Conservation (phyloP, 1,140 invertebrate genomes). For the Dreissena rostriformis region DNA sequence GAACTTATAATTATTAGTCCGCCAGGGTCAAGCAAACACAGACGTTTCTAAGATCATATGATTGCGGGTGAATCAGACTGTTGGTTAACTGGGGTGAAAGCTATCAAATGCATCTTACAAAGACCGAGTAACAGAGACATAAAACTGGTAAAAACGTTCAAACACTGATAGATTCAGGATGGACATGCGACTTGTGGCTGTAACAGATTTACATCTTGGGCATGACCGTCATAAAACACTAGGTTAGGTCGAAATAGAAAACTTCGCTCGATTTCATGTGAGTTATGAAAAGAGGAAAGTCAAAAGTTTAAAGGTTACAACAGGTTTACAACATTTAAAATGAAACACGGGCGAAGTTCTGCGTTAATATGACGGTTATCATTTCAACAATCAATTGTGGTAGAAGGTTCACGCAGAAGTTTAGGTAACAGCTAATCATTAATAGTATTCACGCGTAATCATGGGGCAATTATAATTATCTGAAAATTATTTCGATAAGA, state of each 20-base stretch:
- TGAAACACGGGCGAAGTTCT: too few species aligned
- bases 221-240: neutral
- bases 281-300: neutral
- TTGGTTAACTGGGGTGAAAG: neutral
- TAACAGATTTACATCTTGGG: neutral
- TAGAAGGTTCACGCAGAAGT: too few species aligned
- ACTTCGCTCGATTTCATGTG: neutral
- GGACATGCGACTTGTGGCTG: neutral
- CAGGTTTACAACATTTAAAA: neutral
- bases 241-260: neutral
- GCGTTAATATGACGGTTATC: too few species aligned
- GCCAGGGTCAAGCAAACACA: conserved; percentile 7
- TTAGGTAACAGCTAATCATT: too few species aligned
- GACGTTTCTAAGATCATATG: conserved; percentile 3
- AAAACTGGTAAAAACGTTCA: conserved; percentile 3
- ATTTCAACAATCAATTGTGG: too few species aligned
- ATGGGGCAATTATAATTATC: conserved; percentile 7
- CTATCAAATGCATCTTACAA: neutral
- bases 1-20: neutral
- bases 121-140: neutral
- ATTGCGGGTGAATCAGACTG: neutral
- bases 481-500: neutral
- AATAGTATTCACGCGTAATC: neutral
- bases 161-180: neutral
- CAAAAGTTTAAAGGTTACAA: conserved; percentile 8